Evolutionary conservation across 2,888 invertebrate genomes (phyloP).

Genomic region (Ectemnius continuus): DNA sequence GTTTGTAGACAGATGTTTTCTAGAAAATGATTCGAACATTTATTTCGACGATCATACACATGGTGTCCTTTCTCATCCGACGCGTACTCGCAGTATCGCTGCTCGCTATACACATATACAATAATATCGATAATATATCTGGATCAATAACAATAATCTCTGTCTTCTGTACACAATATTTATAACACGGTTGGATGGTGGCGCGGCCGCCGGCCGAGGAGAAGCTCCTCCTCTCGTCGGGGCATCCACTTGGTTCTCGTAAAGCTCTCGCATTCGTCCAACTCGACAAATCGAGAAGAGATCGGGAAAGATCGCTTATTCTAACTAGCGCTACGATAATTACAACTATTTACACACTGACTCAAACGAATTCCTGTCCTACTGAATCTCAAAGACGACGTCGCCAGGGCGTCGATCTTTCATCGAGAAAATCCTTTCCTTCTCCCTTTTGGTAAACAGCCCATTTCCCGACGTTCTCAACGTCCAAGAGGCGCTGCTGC

Average conservation of each 20-base stretch:
- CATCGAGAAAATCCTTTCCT: background rate
- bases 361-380: conserved; percentile 25
- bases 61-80: background rate
- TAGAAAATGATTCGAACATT: conserved; percentile 64
- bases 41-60: conserved; percentile 59
- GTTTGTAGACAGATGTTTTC: conserved; percentile 20
- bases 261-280: background rate
- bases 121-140: conserved; percentile 31
- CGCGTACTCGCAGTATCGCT: too few relatives aligned
- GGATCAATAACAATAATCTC: conserved; percentile 49
- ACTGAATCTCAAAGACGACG: conserved; percentile 17
- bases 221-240: background rate
- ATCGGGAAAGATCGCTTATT: too few relatives aligned
- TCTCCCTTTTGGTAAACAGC: conserved; percentile 23
- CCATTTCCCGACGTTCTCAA: conserved; percentile 11
- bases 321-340: conserved; percentile 12
- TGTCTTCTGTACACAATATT: conserved; percentile 31
- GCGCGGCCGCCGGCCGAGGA: background rate
- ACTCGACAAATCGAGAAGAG: background rate
- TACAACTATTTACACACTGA: conserved; percentile 32
- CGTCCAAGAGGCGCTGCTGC: background rate
- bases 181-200: conserved; percentile 26
- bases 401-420: background rate
- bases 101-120: conserved; percentile 36
- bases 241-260: background rate